Conservation (phyloP, 2,113 vertebrate genomes). For the Todiramphus chloris region DNA sequence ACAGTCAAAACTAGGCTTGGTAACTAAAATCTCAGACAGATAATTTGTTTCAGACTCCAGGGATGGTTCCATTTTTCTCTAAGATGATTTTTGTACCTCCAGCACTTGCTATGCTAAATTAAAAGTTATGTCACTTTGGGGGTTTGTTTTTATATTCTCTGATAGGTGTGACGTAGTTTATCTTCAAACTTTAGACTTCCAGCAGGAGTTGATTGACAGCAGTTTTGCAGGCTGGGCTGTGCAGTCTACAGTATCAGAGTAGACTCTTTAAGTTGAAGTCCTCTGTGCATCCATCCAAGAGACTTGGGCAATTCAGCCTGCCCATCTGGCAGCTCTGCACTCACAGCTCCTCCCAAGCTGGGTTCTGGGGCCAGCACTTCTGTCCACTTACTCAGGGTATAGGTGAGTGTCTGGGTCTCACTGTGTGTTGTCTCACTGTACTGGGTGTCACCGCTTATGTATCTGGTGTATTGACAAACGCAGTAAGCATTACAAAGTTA, state of each 20-base stretch:
- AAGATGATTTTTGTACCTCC: background rate
- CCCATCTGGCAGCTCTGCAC: background rate
- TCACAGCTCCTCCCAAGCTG: background rate
- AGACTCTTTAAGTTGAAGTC: background rate
- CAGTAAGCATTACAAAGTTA: background rate
- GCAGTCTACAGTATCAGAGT: background rate
- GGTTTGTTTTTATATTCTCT: background rate
- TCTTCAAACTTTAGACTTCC: background rate
- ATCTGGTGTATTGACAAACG: background rate
- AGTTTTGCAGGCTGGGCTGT: background rate
- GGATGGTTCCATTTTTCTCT: background rate
- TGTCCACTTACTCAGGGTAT: background rate
- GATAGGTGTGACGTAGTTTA: background rate
- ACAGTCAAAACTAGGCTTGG: background rate
- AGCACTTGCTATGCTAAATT: background rate
- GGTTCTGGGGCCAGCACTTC: fast-evolving
- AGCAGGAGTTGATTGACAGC: background rate
- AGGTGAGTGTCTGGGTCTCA: too few relatives aligned
- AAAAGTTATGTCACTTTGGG: background rate
- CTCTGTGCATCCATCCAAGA: background rate
- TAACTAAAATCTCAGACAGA: background rate
- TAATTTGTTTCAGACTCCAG: background rate
- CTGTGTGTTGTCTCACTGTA: too few relatives aligned
- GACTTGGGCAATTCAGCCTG: background rate
- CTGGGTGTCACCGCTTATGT: background rate